Evolutionary conservation across 64 coral and sea anemone species (phyloP), one percentile per base, ranked within the genome.

Genomic region (Platygyra sinensis): DNA sequence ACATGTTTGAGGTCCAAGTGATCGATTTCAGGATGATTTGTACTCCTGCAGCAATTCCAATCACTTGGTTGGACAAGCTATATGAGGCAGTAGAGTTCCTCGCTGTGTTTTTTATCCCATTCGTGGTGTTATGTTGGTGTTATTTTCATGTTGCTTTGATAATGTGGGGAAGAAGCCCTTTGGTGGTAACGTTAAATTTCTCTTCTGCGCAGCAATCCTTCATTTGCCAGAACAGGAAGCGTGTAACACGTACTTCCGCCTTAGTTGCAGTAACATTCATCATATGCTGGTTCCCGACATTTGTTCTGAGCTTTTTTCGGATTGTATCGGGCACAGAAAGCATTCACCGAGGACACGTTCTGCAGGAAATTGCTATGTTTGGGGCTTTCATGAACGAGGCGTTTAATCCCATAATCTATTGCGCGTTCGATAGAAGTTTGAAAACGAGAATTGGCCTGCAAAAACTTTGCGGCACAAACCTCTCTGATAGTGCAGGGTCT

Each of bases 361-460:
- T 83, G 5, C 17, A 46, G 22, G 79, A 83, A 59, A 39, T 75
- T 76, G 67, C 89, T 2, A 72, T 91, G 31, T 91, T 83, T 76
- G 80, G 78, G 10, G 59, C 89, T 4, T 91, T 91, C 52, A 42
- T 83, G 2, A 91, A 82, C 46, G 89, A 91, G 55, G 65, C 81
- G 12, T 18, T 91, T 9, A 83, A 72, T 14, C 89, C 89, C 18
- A n/a, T 85, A 49, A 79, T 91, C 22, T 91, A 91, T 60, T 91
- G 80, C 25, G 79, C 89, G 0, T 91, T 91, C 31, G 89, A 91
- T 10, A 59, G 69, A n/a, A 91, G 82, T 60, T 42, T 91, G 20
- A 82, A 63, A 64, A 30, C 50, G 18, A 60, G 38, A 85, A 27
- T 85, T 85, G 18, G 62, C 20, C 5, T 25, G 15, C 17, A 17